These are phyloP conservation scores for Andrena hattorfiana DNA, from an alignment of 2,888 invertebrate species.

Conservation along the genomic window DNA sequence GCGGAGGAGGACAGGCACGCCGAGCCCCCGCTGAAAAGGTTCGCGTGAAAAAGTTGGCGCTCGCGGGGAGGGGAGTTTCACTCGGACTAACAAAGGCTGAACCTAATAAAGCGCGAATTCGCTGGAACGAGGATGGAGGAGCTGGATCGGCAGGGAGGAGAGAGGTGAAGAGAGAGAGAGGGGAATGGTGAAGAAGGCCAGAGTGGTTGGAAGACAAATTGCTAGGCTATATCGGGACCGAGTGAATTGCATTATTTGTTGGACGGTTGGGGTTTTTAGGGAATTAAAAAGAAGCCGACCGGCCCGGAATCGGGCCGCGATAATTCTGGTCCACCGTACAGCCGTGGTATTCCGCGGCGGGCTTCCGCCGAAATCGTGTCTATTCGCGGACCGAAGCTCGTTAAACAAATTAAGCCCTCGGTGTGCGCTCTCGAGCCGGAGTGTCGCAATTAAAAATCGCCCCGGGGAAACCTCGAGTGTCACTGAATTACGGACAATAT, in stretches of 20 bases:
- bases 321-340: neutral
- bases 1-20: no score
- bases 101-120: slow-evolving; percentile 34
- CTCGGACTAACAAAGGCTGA: slow-evolving; percentile 1
- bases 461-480: neutral
- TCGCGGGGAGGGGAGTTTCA: neutral
- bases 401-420: slow-evolving; percentile 14
- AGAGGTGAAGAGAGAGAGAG: no score
- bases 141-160: neutral
- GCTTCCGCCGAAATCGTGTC: neutral
- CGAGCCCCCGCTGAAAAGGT: no score
- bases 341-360: neutral
- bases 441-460: slow-evolving; percentile 12
- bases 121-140: slow-evolving; percentile 6
- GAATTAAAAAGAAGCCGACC: neutral
- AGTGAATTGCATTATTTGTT: slow-evolving; percentile 25
- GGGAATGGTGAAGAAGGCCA: neutral
- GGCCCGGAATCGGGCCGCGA: neutral
- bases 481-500: neutral
- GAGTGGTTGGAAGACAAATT: slow-evolving; percentile 22
- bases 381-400: neutral
- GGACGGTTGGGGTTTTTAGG: slow-evolving; percentile 8
- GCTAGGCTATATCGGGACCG: slow-evolving; percentile 15
- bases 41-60: neutral
- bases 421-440: neutral